A percentile compares a stretch with the other conserved stretches of the same genome.
phyloP scores from a whole-genome alignment of 2,888 invertebrate species.

The Polydrusus tereticollis region DNA sequence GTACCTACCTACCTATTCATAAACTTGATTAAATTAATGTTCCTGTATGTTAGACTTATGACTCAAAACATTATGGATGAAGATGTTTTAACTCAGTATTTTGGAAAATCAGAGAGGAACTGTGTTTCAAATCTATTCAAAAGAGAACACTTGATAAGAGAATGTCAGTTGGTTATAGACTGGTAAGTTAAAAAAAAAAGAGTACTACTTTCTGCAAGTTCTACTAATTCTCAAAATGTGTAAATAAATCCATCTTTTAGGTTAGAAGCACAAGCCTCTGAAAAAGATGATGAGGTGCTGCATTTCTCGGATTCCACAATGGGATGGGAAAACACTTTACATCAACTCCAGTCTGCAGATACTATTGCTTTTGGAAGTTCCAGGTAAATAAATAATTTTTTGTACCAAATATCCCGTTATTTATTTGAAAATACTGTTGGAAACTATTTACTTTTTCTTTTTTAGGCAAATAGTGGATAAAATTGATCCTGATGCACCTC shows the following conservation, averaged over 20 bases:
- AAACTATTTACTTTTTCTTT: background rate
- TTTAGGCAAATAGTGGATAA: constrained; percentile 73
- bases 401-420: too few species aligned
- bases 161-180: constrained; percentile 89
- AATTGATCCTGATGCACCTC: constrained; percentile 92
- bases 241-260: constrained; percentile 13
- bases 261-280: constrained; percentile 83
- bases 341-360: constrained; percentile 74
- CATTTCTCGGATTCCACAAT: constrained; percentile 86
- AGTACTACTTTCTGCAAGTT: background rate
- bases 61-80: constrained; percentile 61
- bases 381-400: constrained; percentile 3
- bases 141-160: constrained; percentile 71
- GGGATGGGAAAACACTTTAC: constrained; percentile 93
- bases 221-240: too few species aligned
- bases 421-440: background rate
- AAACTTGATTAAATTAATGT: too few species aligned
- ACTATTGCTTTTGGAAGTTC: constrained; percentile 73
- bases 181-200: constrained; percentile 71
- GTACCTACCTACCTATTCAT: background rate
- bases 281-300: constrained; percentile 70
- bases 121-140: constrained; percentile 73
- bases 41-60: constrained; percentile 35
- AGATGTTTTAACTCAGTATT: constrained; percentile 57
- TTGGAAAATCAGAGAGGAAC: constrained; percentile 72